A percentile compares a stretch with the other conserved stretches of the same genome.
These are phyloP conservation scores for Meteorus sp. DNA, from an alignment of 1,140 invertebrate species.

Conservation along the genomic window DNA sequence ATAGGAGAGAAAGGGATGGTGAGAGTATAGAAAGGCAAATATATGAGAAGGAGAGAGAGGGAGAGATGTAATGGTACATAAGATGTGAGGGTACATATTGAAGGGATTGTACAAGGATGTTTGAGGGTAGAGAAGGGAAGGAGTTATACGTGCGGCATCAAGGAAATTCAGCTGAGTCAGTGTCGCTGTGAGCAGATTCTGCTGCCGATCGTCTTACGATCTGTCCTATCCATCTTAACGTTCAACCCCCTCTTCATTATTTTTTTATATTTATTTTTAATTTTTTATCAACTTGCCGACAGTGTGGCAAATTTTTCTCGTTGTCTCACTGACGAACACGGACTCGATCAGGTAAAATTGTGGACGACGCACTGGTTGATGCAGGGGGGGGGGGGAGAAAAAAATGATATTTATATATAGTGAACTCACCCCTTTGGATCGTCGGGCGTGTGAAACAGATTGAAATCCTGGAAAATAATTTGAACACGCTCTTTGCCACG, in stretches of 20 bases:
- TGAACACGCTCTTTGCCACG: constrained; percentile 78
- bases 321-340: too few species aligned
- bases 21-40: not conserved
- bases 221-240: not conserved
- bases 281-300: too few species aligned
- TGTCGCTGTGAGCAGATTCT: not conserved
- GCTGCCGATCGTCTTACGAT: not conserved
- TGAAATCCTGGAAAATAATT: constrained; percentile 77
- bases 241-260: not conserved
- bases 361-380: too few species aligned
- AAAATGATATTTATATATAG: not conserved
- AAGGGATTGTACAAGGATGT: too few species aligned
- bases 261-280: too few species aligned
- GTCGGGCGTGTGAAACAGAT: constrained; percentile 63
- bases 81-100: not conserved
- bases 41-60: not conserved
- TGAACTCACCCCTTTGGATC: constrained; percentile 68
- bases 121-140: too few species aligned
- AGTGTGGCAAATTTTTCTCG: too few species aligned
- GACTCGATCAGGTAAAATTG: too few species aligned
- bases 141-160: not conserved
- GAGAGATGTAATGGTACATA: not conserved
- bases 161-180: constrained; percentile 8
- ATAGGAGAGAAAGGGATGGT: too few species aligned
- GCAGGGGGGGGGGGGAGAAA: too few species aligned